Conservation (phyloP, 1,140 invertebrate species). For the Caenorhabditis tropicalis region DNA sequence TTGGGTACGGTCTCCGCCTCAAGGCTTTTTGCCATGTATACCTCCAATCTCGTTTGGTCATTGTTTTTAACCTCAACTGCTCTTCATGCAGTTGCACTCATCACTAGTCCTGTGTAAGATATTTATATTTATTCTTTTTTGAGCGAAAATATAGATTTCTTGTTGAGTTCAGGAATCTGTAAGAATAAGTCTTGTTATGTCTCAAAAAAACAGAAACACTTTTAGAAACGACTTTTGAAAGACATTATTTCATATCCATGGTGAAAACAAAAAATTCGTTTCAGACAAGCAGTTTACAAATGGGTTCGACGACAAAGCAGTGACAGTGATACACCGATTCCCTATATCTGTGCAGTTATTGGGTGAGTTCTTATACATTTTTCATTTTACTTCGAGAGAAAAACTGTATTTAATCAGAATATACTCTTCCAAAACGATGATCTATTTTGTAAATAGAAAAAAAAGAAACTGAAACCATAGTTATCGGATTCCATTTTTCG, state of each 20-base stretch:
- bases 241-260: too few relatives aligned
- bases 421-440: too few relatives aligned
- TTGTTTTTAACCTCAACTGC: conserved; percentile 70
- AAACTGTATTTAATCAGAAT: too few relatives aligned
- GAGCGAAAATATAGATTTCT: too few relatives aligned
- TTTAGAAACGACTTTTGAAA: too few relatives aligned
- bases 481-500: background rate
- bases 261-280: conserved; percentile 31
- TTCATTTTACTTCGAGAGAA: too few relatives aligned
- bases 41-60: conserved; percentile 65
- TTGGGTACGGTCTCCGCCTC: conserved; percentile 52
- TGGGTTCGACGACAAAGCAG: conserved; percentile 63
- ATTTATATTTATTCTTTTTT: too few relatives aligned
- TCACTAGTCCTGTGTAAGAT: conserved; percentile 67
- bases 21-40: conserved; percentile 57
- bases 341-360: conserved; percentile 66
- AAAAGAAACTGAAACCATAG: background rate
- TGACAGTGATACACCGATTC: conserved; percentile 66
- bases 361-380: conserved; percentile 31
- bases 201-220: too few relatives aligned
- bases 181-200: background rate
- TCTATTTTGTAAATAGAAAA: background rate
- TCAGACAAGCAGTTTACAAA: conserved; percentile 69
- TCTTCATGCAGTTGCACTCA: conserved; percentile 66
- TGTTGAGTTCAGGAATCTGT: too few relatives aligned